Evolutionary conservation across 1,140 invertebrate genomes (phyloP), one percentile per base, ranked within the genome.

Genomic region (Bactericera cockerelli): DNA sequence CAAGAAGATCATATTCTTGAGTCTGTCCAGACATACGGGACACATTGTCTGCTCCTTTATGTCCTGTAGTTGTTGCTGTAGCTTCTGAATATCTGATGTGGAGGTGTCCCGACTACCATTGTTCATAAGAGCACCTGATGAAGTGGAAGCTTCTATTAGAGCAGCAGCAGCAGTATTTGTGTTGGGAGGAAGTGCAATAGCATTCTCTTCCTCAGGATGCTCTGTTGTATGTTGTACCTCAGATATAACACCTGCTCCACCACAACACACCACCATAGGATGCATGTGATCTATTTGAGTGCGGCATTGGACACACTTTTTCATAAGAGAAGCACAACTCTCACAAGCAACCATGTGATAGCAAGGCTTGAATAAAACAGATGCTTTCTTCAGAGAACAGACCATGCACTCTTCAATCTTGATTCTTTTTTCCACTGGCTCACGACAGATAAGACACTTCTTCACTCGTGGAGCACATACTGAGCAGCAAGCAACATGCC

Each of bases 41-140:
- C 94, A 98, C 84, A 94, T 94, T 1, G 93, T 97, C 90, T 96
- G 77, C 2, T 98, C 93, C 70, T 96, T 96, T 62, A 97, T 96
- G 70, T 97, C 93, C 72, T 96, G 90, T 60, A 97, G 74, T 70
- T 98, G 92, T 70, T 26, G 31, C 26, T 16, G 62, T 14, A 97
- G 75, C 70, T 95, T 95, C 72, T 94, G 88, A 56, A 95, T 84
- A 72, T 96, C 91, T 63, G 79, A 79, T 63, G 76, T 78, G n/a
- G 75, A 79, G 42, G 76, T 78, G 70, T 87, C 86, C 56, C 83
- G 73, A 25, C 80, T 81, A 22, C 86, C 87, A 73, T 93, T 92
- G 72, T 91, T 92, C 83, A 90, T 88, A 64, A 88, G 70, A 19
- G 72, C 69, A 60, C 70, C 70, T 64, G 31, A 19, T 8, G 59